Conservation (phyloP, 2,113 vertebrate genomes). For the Synchiropus splendidus region DNA sequence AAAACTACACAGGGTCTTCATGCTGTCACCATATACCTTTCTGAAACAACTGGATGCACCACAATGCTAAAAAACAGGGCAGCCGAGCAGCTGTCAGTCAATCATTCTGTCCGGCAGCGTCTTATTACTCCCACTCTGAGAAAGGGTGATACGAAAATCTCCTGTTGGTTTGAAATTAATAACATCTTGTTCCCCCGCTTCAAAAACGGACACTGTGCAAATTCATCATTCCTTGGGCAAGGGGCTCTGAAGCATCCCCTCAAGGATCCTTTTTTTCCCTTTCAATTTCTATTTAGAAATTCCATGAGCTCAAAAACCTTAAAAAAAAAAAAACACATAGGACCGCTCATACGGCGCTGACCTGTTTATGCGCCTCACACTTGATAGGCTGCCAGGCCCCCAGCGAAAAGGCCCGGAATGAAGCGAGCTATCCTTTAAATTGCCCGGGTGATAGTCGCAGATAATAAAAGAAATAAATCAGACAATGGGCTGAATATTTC, state of each 20-base stretch:
- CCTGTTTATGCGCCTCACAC: slow-evolving; percentile 71
- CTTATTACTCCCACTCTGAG: slow-evolving; percentile 62
- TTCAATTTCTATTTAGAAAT: slow-evolving; percentile 63
- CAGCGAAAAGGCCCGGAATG: slow-evolving; percentile 60
- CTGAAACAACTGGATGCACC: slow-evolving; percentile 16
- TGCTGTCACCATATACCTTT: too few species aligned
- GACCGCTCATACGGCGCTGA: slow-evolving; percentile 64
- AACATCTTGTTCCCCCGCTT: slow-evolving; percentile 65
- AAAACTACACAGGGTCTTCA: too few species aligned
- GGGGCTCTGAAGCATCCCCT: slow-evolving; percentile 55
- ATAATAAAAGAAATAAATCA: slow-evolving; percentile 84
- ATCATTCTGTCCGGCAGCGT: slow-evolving; percentile 30
- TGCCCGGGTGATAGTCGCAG: slow-evolving; percentile 71
- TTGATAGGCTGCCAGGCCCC: slow-evolving; percentile 72
- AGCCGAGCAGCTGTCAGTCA: slow-evolving; percentile 50
- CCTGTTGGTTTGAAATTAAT: slow-evolving; percentile 67
- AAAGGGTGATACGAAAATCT: slow-evolving; percentile 54
- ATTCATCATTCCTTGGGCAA: slow-evolving; percentile 63
- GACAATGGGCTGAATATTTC: slow-evolving; percentile 81
- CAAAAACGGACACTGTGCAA: slow-evolving; percentile 55
- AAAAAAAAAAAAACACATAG: slow-evolving; percentile 68
- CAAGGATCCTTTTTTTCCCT: slow-evolving; percentile 40
- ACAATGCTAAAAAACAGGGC: slow-evolving; percentile 29
- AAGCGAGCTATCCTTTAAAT: slow-evolving; percentile 73
- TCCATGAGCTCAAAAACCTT: slow-evolving; percentile 61